Base-by-base conservation (phyloP, 1,140 invertebrate genomes). In the Catajapyx aquilonaris region DNA sequence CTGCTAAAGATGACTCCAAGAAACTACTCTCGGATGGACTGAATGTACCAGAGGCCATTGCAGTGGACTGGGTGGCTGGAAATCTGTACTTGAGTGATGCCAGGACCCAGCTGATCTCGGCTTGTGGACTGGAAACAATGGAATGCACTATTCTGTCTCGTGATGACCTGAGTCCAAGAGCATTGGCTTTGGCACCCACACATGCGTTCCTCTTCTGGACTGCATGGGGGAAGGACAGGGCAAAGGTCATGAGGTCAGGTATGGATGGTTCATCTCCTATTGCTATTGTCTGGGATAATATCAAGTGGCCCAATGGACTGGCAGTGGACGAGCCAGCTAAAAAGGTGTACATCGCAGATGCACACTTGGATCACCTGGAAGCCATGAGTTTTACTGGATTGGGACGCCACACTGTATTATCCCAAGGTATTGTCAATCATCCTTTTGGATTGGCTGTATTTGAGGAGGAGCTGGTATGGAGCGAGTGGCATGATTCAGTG, bases 381-480 rank as follows among this genome's bases (percentile, higher is more conserved):
- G 59, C 57, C 37, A 56, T 60, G 23, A 50, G 60, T 34, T 55
- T 66, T 34, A 54, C 66, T 47, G 68, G 67, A 7, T 48, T 47
- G 9, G 59, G 64, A 48, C 51, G 66, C n/a, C n/a, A n/a, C n/a
- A n/a, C n/a, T n/a, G n/a, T n/a, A n/a, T n/a, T n/a, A n/a, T n/a
- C n/a, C n/a, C n/a, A n/a, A n/a, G n/a, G n/a, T n/a, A n/a, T n/a
- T n/a, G n/a, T n/a, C n/a, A n/a, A n/a, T n/a, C 64, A 66, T 48
- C 65, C 65, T 0, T 63, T 65, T 44, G 56, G 59, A 1, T 41
- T 71, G 20, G 54, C 59, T 2, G 57, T 71, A 15, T 70, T 70
- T 50, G 69, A 68, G 41, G 63, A 70, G 40, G 44, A 44, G 9
- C 41, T 71, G 16, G 69, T 62, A 42, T 70, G 66, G 61, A 60